A percentile compares a stretch with the other conserved stretches of the same genome.
These are phyloP conservation scores for Sarcophaga peregrina DNA, from an alignment of 1,140 invertebrate species.

Conservation along the genomic window DNA sequence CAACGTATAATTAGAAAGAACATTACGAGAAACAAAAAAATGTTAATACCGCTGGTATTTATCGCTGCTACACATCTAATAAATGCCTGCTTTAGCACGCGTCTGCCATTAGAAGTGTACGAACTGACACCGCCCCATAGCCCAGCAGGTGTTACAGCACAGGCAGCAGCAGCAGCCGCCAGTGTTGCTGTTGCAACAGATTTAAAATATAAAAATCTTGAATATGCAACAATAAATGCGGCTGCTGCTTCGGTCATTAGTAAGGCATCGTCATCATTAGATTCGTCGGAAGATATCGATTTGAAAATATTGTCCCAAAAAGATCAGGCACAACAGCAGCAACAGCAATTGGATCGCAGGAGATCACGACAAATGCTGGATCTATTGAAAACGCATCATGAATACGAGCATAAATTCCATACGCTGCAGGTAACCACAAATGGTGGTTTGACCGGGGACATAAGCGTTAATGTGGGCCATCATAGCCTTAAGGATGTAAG, in stretches of 20 bases:
- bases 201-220: slow-evolving; percentile 58
- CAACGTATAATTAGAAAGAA: neutral
- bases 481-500: slow-evolving; percentile 55
- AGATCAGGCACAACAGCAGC: slow-evolving; percentile 52
- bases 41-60: slow-evolving; percentile 45
- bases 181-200: neutral
- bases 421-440: slow-evolving; percentile 41
- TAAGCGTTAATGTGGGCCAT: slow-evolving; percentile 48
- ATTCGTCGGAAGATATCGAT: neutral
- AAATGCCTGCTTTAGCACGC: slow-evolving; percentile 53
- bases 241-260: neutral
- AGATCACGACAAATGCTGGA: slow-evolving; percentile 47
- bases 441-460: slow-evolving; percentile 39
- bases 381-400: slow-evolving; percentile 45
- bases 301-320: slow-evolving; percentile 35
- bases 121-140: slow-evolving; percentile 56
- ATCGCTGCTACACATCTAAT: slow-evolving; percentile 44
- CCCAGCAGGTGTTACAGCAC: slow-evolving; percentile 5
- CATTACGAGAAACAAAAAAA: slow-evolving; percentile 36
- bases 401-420: slow-evolving; percentile 23
- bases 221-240: slow-evolving; percentile 59
- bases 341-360: slow-evolving; percentile 42
- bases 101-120: slow-evolving; percentile 62
- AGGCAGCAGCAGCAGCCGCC: neutral
- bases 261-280: neutral